Conservation (phyloP, 2,797 vertebrate species). For the Thripadectes ignobilis region DNA sequence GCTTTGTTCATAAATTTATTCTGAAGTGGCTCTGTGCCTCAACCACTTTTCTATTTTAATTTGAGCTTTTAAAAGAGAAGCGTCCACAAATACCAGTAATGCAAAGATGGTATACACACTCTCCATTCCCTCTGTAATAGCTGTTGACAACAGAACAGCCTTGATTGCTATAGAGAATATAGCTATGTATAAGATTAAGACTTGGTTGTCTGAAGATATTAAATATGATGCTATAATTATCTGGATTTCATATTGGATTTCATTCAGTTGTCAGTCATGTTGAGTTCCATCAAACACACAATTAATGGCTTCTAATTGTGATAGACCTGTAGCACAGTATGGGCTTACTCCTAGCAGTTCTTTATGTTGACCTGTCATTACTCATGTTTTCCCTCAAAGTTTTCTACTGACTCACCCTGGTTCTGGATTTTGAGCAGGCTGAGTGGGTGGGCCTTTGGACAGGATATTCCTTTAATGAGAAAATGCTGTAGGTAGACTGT, state of each 20-base stretch:
- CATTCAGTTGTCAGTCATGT: background rate
- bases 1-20: background rate
- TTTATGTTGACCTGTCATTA: background rate
- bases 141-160: background rate
- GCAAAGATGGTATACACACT: background rate
- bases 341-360: background rate
- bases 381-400: background rate
- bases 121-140: background rate
- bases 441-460: background rate
- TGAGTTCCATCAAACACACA: background rate
- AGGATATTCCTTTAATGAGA: background rate
- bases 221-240: background rate
- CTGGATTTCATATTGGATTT: background rate
- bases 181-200: background rate
- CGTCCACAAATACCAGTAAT: background rate
- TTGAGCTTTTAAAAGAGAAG: background rate
- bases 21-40: background rate
- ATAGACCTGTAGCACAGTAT: background rate
- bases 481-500: background rate
- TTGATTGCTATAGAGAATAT: background rate
- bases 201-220: background rate
- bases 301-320: background rate
- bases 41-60: background rate
- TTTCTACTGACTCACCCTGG: background rate
- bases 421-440: background rate